A percentile compares a stretch with the other conserved stretches of the same genome.
These are phyloP conservation scores for Alviniconcha strummeri DNA, from an alignment of 2,888 invertebrate genomes.

Conservation along the genomic window DNA sequence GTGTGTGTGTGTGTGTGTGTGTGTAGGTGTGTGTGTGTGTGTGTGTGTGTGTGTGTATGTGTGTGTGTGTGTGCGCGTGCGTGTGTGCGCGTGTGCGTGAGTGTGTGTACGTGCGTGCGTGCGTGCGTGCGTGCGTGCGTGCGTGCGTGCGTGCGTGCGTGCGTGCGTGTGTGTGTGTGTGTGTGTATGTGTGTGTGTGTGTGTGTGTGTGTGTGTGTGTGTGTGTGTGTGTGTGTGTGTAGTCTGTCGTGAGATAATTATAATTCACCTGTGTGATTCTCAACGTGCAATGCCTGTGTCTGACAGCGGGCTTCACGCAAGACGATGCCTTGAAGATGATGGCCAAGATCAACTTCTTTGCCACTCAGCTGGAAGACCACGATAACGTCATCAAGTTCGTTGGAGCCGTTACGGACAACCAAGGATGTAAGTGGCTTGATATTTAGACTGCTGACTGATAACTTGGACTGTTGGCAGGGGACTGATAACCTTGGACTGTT, in stretches of 20 bases:
- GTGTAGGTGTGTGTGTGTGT: background rate
- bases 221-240: background rate
- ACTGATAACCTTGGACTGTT: too few species aligned
- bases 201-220: background rate
- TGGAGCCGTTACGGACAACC: slow-evolving; percentile 47
- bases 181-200: background rate
- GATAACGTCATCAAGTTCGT: slow-evolving; percentile 47
- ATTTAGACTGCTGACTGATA: too few species aligned
- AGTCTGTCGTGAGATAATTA: background rate
- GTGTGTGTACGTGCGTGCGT: too few species aligned
- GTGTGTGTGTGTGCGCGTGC: too few species aligned
- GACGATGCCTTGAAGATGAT: slow-evolving; percentile 47
- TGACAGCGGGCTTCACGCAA: slow-evolving; percentile 40
- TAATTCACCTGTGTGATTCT: too few species aligned
- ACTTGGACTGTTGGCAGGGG: too few species aligned
- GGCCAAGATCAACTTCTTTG: slow-evolving; percentile 52
- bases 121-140: too few species aligned
- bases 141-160: background rate
- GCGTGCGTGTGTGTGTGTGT: background rate
- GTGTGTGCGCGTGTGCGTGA: too few species aligned
- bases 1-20: background rate
- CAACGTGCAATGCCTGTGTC: background rate
- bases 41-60: too few species aligned
- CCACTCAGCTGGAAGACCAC: slow-evolving; percentile 44
- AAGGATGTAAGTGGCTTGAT: slow-evolving; percentile 35